Conservation (phyloP, 2,113 vertebrate species). For the Nothoprocta pentlandii region DNA sequence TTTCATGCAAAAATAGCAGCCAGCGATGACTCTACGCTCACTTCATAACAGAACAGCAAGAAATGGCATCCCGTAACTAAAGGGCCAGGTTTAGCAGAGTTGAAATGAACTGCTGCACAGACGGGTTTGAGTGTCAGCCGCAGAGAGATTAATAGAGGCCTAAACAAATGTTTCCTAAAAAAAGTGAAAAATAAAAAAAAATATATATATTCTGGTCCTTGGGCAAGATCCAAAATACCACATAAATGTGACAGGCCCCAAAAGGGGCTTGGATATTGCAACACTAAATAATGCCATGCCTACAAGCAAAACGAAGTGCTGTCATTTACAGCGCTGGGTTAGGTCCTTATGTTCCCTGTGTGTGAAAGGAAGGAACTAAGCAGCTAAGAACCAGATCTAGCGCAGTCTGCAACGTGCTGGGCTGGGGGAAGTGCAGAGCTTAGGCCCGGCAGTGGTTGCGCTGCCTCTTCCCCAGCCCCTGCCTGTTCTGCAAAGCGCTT, state of each 20-base stretch:
- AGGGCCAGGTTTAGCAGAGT: not conserved
- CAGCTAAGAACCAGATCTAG: not conserved
- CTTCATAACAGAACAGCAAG: conserved; percentile 36
- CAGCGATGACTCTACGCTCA: conserved; percentile 9
- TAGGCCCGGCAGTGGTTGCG: not conserved
- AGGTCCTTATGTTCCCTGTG: not conserved
- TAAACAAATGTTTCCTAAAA: not conserved
- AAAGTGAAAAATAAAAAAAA: not conserved
- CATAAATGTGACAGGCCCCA: not conserved
- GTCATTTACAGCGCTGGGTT: not conserved
- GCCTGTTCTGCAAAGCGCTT: accelerated
- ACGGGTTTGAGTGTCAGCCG: not conserved
- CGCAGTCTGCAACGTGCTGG: accelerated
- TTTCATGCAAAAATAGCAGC: conserved; percentile 64
- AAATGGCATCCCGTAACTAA: conserved; percentile 38
- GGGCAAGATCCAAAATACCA: not conserved
- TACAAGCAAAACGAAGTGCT: not conserved
- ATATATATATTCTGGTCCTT: not conserved
- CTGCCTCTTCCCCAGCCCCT: not conserved
- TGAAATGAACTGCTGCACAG: conserved; percentile 2
- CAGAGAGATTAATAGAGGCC: not conserved
- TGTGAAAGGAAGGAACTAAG: not conserved
- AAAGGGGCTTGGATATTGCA: not conserved
- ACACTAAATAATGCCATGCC: not conserved
- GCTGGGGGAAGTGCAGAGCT: not conserved